Evolutionary conservation across 2,113 vertebrate species (phyloP), one percentile per base, ranked within the genome.

Genomic region (Catharus minimus): DNA sequence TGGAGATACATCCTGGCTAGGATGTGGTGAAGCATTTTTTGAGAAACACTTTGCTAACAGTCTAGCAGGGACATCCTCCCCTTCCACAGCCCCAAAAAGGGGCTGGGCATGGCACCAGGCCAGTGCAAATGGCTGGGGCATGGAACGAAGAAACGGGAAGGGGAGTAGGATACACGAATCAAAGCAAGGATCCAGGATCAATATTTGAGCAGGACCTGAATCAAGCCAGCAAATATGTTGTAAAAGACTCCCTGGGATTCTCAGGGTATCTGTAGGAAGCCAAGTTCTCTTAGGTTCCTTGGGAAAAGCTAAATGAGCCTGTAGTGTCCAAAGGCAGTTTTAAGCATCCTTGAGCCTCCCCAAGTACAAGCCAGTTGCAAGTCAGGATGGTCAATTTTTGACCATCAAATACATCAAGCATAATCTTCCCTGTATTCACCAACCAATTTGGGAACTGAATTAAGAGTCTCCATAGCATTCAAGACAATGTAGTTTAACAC

Each of bases 401-500:
- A 32, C 57, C 50, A 73, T 66, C 72, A 50, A 21, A 73, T 57
- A 53, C 41, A 49, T n/a, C 32, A 58, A 90, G 39, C 28, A 43
- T 33, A 73, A 91, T 20, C 20, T 66, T 39, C 19, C 60, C 49
- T 55, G 36, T 52, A 82, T 66, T 69, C 64, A 94, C 57, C 36
- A 62, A 67, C 27, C 13, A 57, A 69, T 47, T 5, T 60, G 47
- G 44, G 36, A 82, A 76, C 41, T 33, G n/a, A 15, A 23, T 53
- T 33, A 61, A 71, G 47, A 65, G 27, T 33, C 33, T 50, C 56
- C 0, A 0, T 49, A 52, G 36, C 19, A 19, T 67, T 84, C 50
- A 80, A 46, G 49, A 75, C 22, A 33, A 57, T 0, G 0, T 2
- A 39, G 38, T n/a, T 1, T 43, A 62, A 69, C 61, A 39, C 17